Conservation (phyloP, 2,797 vertebrate genomes). For the Semotilus atromaculatus region DNA sequence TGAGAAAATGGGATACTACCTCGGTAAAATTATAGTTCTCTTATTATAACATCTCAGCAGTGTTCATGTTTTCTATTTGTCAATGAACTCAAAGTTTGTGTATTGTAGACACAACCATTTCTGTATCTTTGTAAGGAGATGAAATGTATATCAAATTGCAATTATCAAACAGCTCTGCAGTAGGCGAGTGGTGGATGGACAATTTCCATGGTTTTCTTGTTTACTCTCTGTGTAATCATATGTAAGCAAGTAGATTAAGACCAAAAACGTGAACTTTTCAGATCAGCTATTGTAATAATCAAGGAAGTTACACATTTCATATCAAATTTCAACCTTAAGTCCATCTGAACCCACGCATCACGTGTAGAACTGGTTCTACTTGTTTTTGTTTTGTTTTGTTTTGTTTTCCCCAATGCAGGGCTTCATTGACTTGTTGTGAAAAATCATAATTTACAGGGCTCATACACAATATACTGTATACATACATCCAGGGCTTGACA, state of each 20-base stretch:
- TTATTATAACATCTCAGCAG: background rate
- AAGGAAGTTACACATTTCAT: background rate
- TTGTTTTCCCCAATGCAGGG: no score
- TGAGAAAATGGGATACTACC: constrained; percentile 72
- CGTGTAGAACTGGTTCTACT: background rate
- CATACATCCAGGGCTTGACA: no score
- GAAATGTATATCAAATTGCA: background rate
- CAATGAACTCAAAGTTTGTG: background rate
- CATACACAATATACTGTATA: background rate
- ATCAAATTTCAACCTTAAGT: background rate
- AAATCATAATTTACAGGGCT: no score
- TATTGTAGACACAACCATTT: background rate
- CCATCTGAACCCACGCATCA: background rate
- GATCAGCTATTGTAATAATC: background rate
- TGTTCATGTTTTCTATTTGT: background rate
- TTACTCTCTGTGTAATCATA: background rate
- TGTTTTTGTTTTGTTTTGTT: no score
- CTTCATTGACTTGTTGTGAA: no score
- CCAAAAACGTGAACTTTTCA: background rate
- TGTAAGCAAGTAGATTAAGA: background rate
- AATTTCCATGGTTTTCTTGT: background rate
- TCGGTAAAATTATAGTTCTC: constrained; percentile 63
- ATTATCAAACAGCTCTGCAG: background rate
- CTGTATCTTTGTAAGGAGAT: background rate
- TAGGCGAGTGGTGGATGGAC: no score